Base-by-base conservation (phyloP, 2,113 vertebrate genomes). In the Thalassoma bifasciatum region DNA sequence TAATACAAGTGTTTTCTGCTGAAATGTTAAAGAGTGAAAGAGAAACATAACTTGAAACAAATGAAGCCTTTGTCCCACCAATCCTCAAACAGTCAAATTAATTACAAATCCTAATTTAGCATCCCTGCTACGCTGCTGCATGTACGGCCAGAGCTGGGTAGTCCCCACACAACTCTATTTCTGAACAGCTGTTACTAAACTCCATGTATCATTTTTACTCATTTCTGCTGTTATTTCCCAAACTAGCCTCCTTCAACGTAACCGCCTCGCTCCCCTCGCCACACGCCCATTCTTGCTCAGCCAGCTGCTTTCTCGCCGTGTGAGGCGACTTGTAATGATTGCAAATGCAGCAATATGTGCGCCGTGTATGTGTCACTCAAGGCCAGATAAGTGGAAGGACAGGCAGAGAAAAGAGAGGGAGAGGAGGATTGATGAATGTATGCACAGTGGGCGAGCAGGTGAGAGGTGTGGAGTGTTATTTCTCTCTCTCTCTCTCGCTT, bases 401-500 rank as follows among this genome's bases (percentile, higher is more conserved):
- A 5, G 54, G 42, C 71, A 37, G 40, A 61, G 57, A 51, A 51
- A 64, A 50, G 44, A 14, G 63, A 72, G 26, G 57, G 22, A 2
- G 23, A 30, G 22, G 52, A 40, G 72, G 58, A 78, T 53, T 87
- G 85, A 89, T 86, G 84, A 83, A 89, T 74, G 84, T 61, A 49
- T 44, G 70, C 75, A 51, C 75, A 77, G 76, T 81, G 73, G 72
- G 82, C 23, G 66, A 87, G 86, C 72, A 84, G 79, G 85, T 88
- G 86, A 88, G 73, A 78, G 75, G 88, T 82, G 65, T 70, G 66
- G 74, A 77, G 66, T 12, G 65, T 77, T 85, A 34, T 87, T 75
- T 69, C 59, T 72, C 26, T 78, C 69, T 44, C 80, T 57, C 34
- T 59, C 52, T 76, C 56, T 59, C 52, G 74, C 56, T 65, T 70